Conservation (phyloP, 2,797 vertebrate genomes). For the Sus cebifrons region DNA sequence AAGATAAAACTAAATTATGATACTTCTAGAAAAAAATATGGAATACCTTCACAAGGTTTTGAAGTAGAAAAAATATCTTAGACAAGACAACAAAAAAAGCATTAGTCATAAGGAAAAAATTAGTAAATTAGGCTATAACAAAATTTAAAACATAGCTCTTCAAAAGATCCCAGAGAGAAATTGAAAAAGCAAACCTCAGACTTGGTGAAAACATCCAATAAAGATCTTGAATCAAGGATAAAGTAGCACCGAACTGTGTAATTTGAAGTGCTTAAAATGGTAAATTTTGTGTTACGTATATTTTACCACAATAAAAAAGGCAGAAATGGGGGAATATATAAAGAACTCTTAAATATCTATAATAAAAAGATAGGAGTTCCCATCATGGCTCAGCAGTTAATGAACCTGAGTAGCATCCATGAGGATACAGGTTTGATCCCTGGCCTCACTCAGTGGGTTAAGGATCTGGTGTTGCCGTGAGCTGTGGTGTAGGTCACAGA, state of each 20-base stretch:
- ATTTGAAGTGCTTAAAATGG: background rate
- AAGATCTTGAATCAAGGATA: background rate
- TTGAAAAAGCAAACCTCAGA: background rate
- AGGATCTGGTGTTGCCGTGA: too few species aligned
- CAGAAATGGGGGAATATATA: background rate
- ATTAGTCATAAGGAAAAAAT: background rate
- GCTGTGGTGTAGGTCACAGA: too few species aligned
- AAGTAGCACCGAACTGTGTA: background rate
- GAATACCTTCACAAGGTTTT: background rate
- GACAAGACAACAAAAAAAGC: background rate
- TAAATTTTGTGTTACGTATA: background rate
- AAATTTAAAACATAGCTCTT: conserved; percentile 26
- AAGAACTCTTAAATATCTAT: background rate
- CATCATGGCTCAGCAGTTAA: too few species aligned
- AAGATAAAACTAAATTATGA: conserved; percentile 24
- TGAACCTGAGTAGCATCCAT: too few species aligned
- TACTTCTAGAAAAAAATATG: background rate
- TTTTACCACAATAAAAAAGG: conserved; percentile 15
- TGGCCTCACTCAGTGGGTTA: too few species aligned
- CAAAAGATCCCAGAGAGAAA: background rate
- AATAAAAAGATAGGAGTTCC: background rate
- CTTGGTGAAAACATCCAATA: background rate
- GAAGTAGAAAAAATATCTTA: background rate
- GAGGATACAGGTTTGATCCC: too few species aligned
- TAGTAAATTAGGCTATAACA: background rate